These are phyloP conservation scores for Pomatostomus ruficeps DNA, from an alignment of 2,113 vertebrate species.

Conservation along the genomic window DNA sequence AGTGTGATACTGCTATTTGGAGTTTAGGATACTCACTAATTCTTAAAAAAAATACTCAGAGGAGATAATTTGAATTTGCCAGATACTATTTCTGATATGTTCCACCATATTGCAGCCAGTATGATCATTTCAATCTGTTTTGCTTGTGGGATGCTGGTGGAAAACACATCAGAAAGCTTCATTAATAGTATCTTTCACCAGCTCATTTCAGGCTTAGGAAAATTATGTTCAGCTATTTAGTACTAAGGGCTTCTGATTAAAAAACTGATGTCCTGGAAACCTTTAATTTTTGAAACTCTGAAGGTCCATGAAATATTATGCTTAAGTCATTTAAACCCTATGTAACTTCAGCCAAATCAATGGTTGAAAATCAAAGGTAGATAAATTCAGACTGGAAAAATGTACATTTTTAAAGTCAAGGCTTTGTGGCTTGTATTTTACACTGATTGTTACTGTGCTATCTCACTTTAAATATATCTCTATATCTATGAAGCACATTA, in stretches of 20 bases:
- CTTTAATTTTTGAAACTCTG: not conserved
- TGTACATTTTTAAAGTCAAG: not conserved
- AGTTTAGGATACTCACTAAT: not conserved
- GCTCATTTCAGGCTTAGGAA: not conserved
- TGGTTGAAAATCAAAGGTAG: not conserved
- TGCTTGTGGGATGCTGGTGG: not conserved
- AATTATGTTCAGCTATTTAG: not conserved
- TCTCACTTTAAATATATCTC: not conserved
- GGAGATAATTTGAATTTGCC: not conserved
- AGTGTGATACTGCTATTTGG: not conserved
- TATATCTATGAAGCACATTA: not conserved
- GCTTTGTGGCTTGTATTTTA: not conserved
- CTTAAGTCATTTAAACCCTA: not conserved
- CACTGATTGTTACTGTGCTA: not conserved
- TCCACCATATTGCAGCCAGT: not conserved
- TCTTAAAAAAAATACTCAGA: not conserved
- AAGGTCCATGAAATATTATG: not conserved
- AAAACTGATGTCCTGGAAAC: not conserved
- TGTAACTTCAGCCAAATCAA: not conserved
- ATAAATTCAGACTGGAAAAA: not conserved
- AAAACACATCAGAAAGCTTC: not conserved
- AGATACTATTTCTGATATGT: not conserved
- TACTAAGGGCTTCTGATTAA: not conserved
- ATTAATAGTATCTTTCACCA: not conserved
- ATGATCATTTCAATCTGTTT: not conserved